phyloP scores from a whole-genome alignment of 2,113 vertebrate species.

The Okapia johnstoni region DNA sequence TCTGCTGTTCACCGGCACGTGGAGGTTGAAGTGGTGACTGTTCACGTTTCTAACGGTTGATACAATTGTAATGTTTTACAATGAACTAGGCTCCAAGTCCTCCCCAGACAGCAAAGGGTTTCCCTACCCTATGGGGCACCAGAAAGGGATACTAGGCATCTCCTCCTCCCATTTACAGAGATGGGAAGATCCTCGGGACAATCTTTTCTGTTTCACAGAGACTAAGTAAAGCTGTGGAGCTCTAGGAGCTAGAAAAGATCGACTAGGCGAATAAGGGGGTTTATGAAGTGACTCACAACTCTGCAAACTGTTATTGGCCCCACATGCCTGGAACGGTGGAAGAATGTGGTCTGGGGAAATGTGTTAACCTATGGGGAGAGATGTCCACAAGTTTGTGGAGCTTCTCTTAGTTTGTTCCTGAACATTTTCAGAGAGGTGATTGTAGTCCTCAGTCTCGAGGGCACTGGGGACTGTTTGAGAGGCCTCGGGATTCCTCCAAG shows the following conservation, averaged over 20 bases:
- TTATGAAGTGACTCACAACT: not conserved
- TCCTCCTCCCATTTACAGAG: not conserved
- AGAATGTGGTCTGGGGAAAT: not conserved
- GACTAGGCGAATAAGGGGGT: not conserved
- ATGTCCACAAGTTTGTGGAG: not conserved
- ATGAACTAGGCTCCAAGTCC: not conserved
- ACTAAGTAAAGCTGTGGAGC: not conserved
- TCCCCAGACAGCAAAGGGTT: not conserved
- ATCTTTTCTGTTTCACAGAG: not conserved
- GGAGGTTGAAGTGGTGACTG: not conserved
- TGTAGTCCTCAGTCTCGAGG: not conserved
- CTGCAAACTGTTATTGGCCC: not conserved
- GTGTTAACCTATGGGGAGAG: not conserved
- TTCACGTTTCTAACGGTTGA: conserved; percentile 31
- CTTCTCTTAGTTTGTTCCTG: not conserved
- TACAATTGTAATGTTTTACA: not conserved
- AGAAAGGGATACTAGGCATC: not conserved
- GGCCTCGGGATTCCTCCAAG: not conserved
- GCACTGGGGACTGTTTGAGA: not conserved
- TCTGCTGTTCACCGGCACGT: not conserved
- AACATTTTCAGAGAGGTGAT: not conserved
- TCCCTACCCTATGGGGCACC: not conserved
- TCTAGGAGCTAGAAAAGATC: not conserved
- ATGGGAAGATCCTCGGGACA: not conserved
- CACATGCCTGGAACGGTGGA: not conserved